Conservation (phyloP, 2,888 invertebrate genomes). For the Cephus pulcher region DNA sequence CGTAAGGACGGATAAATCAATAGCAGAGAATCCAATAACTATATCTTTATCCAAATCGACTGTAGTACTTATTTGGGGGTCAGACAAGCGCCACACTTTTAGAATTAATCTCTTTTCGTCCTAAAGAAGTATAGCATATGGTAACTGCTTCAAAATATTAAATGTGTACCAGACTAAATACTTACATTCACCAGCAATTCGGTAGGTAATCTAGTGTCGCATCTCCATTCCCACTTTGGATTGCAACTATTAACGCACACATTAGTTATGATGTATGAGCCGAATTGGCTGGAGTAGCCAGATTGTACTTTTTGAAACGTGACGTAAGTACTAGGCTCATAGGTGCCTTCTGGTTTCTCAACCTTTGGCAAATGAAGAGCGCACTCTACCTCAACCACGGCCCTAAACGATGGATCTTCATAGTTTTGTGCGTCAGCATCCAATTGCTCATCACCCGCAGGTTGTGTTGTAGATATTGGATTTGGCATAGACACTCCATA, state of each 20-base stretch:
- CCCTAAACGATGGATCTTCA: slow-evolving; percentile 63
- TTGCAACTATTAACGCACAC: slow-evolving; percentile 68
- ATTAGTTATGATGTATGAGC: slow-evolving; percentile 67
- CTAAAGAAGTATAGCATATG: slow-evolving; percentile 58
- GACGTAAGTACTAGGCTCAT: slow-evolving; percentile 73
- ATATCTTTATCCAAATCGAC: slow-evolving; percentile 71
- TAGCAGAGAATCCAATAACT: slow-evolving; percentile 72
- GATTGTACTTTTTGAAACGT: slow-evolving; percentile 69
- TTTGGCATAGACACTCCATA: slow-evolving; percentile 16
- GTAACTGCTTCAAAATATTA: background rate
- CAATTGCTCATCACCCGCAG: slow-evolving; percentile 23
- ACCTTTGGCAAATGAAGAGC: slow-evolving; percentile 71
- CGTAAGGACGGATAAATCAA: slow-evolving; percentile 70
- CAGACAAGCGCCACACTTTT: slow-evolving; percentile 72
- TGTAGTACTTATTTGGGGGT: slow-evolving; percentile 62
- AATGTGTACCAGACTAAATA: slow-evolving; percentile 22
- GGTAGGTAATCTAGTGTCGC: slow-evolving; percentile 66
- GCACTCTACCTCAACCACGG: slow-evolving; percentile 69
- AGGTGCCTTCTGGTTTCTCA: slow-evolving; percentile 59
- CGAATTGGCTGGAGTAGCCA: slow-evolving; percentile 38
- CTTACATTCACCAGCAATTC: slow-evolving; percentile 71
- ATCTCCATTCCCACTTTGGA: slow-evolving; percentile 71
- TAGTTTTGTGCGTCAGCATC: slow-evolving; percentile 25
- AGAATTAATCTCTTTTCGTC: slow-evolving; percentile 71
- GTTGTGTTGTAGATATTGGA: slow-evolving; percentile 15